Evolutionary conservation across 2,888 invertebrate species (phyloP), one percentile per base, ranked within the genome.

Genomic region (Xanthia togata): DNA sequence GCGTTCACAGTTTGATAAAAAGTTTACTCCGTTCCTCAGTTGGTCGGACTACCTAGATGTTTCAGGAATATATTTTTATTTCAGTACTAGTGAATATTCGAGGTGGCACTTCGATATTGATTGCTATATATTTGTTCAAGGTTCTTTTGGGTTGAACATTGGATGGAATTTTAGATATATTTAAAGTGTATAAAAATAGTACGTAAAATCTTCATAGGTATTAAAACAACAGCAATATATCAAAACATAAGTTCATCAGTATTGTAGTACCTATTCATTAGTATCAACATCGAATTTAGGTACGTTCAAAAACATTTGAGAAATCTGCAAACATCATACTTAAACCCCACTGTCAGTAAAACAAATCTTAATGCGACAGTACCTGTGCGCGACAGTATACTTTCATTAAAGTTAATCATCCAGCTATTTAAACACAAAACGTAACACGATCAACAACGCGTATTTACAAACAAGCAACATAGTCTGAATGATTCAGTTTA

Each of bases 1-100:
- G 31, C 73, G 79, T 75, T 79, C 75, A 84, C 88, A 90, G 82
- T 90, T 91, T 86, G 81, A 89, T 87, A 85, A 85, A 83, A 86
- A 88, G 87, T 90, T 88, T 84, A 79, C 78, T 83, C 82, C 5
- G 69, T 35, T 35, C 44, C 53, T 78, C 41, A 71, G 80, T 83
- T 78, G 63, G 73, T 70, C 35, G 72, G 82, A 78, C 79, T 82
- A 75, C 80, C 79, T 73, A 72, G 71, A 83, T 79, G 64, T 83
- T 80, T 65, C 44, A 65, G 63, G 73, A 76, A 85, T 78, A 69
- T 73, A 81, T 75, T 83, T 86, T 83, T 81, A 85, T 83, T 85
- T 73, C 35, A 81, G 75, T 38, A 47, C 64, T 73, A 41, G 73
- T 81, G 73, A 77, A 85, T 84, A 73, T 79, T 85, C 14, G 60